Conservation (phyloP, 1,140 invertebrate genomes). For the Drosophila rhopaloa region DNA sequence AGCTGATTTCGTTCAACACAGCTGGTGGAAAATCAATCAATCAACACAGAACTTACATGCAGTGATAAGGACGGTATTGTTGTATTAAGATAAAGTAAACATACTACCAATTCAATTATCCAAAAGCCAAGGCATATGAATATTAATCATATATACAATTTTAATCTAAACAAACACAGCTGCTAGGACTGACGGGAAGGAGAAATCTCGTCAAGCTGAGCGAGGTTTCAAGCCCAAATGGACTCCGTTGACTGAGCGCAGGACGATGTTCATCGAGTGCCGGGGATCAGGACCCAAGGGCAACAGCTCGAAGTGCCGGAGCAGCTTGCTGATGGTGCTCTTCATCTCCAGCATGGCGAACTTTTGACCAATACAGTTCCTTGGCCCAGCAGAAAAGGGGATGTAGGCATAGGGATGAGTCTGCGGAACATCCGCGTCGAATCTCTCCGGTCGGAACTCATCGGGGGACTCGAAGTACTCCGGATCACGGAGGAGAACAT, state of each 20-base stretch:
- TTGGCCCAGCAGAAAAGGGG: slow-evolving; percentile 88
- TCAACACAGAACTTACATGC: background rate
- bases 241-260: slow-evolving; percentile 65
- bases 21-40: slow-evolving; percentile 8
- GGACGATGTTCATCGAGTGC: slow-evolving; percentile 55
- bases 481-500: slow-evolving; percentile 85
- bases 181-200: background rate
- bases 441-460: slow-evolving; percentile 88
- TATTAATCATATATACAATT: background rate
- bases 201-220: background rate
- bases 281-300: slow-evolving; percentile 57
- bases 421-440: slow-evolving; percentile 84
- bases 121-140: too few relatives aligned
- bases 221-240: slow-evolving; percentile 57
- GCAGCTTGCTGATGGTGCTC: slow-evolving; percentile 82
- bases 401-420: slow-evolving; percentile 86
- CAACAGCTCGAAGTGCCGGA: slow-evolving; percentile 79
- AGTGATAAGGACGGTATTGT: too few relatives aligned
- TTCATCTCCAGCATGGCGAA: slow-evolving; percentile 93
- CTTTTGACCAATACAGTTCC: slow-evolving; percentile 90
- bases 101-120: too few relatives aligned
- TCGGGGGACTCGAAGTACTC: slow-evolving; percentile 87
- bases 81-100: too few relatives aligned
- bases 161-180: slow-evolving; percentile 4
- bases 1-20: slow-evolving; percentile 3